Evolutionary conservation across 1,140 invertebrate genomes (phyloP).

Genomic region (Drosophila punjabiensis): DNA sequence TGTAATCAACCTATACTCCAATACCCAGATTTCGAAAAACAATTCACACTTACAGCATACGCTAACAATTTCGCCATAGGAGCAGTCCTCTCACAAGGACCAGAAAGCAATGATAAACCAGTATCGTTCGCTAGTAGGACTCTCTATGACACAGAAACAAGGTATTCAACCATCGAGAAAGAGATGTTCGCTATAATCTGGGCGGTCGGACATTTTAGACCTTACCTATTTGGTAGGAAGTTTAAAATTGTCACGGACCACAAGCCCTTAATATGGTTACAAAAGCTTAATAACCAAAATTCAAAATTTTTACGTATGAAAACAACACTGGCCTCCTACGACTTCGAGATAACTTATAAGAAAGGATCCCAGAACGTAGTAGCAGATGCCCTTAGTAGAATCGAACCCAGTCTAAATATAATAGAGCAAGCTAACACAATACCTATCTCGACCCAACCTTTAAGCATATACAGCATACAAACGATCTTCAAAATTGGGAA

Average conservation of each 20-base stretch:
- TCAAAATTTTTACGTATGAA: background rate
- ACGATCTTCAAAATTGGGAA: background rate
- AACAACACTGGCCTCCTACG: background rate
- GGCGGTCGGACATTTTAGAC: background rate
- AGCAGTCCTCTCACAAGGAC: background rate
- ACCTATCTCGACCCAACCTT: background rate
- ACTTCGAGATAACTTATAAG: background rate
- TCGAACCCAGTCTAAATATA: background rate
- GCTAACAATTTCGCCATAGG: background rate
- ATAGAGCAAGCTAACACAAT: background rate
- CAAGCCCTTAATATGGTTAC: background rate
- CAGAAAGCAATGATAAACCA: slow-evolving; percentile 1
- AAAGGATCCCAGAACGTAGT: background rate
- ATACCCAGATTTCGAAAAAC: slow-evolving; percentile 3
- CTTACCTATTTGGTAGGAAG: slow-evolving; percentile 3
- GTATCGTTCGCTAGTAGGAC: slow-evolving; percentile 11
- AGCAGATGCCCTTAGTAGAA: background rate
- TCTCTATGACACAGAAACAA: slow-evolving; percentile 4
- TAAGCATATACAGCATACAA: background rate
- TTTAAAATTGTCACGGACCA: slow-evolving; percentile 1
- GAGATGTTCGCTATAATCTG: background rate
- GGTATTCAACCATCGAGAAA: slow-evolving; percentile 12
- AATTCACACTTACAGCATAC: background rate
- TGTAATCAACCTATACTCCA: slow-evolving; percentile 2
- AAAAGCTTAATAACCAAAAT: background rate